A percentile compares a stretch with the other conserved stretches of the same genome.
Conservation (phyloP, 2,113 vertebrate genomes). For the Oceanites oceanicus region DNA sequence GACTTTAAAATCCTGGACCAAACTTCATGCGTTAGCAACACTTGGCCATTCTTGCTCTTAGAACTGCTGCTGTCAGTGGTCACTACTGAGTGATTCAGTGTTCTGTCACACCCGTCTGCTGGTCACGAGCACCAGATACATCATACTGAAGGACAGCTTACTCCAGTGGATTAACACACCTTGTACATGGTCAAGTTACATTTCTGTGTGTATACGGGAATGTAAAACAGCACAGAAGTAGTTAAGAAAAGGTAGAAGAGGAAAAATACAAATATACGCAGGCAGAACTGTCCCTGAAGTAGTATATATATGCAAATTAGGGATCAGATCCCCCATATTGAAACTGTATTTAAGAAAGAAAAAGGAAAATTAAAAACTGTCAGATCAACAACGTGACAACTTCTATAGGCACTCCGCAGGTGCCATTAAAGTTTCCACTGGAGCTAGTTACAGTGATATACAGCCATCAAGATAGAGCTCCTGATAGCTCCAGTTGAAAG, state of each 20-base stretch:
- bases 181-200: not conserved
- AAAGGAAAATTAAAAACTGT: not conserved
- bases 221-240: not conserved
- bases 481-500: not conserved
- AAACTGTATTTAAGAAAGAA: not conserved
- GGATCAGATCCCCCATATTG: not conserved
- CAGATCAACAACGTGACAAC: not conserved
- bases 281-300: not conserved
- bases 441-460: not conserved
- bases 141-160: not conserved
- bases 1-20: not conserved
- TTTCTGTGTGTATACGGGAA: not conserved
- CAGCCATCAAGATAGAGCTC: not conserved
- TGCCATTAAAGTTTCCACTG: not conserved
- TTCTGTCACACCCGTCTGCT: not conserved
- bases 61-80: not conserved
- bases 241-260: conserved; percentile 10
- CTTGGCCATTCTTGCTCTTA: not conserved
- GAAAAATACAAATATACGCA: not conserved
- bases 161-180: not conserved
- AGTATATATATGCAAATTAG: not conserved
- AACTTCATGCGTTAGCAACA: not conserved
- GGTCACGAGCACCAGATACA: not conserved
- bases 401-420: not conserved
- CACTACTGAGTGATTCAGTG: not conserved